A percentile compares a stretch with the other conserved stretches of the same genome.
phyloP scores from a whole-genome alignment of 1,140 invertebrate species.

The Drosophila pallidifrons region DNA sequence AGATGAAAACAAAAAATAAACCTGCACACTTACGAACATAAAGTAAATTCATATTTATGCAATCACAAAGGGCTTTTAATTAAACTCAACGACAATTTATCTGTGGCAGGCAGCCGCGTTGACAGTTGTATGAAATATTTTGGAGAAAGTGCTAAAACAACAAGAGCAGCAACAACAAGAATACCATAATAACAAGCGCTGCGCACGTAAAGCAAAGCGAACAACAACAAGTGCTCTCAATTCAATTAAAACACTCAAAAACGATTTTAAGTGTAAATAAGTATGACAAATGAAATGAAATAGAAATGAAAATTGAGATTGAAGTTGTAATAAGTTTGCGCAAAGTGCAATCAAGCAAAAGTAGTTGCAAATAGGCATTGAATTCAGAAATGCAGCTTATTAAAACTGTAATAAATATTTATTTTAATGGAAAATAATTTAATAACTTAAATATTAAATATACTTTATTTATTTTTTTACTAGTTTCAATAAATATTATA shows the following conservation, averaged over 20 bases:
- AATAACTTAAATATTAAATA: neutral
- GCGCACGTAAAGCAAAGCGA: conserved; percentile 21
- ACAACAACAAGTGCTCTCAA: conserved; percentile 44
- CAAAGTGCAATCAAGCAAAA: neutral
- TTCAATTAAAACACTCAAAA: conserved; percentile 69
- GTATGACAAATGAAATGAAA: conserved; percentile 57
- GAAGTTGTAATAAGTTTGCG: conserved; percentile 2
- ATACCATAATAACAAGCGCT: too few species aligned
- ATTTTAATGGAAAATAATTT: neutral
- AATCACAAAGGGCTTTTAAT: conserved; percentile 61
- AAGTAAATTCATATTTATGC: conserved; percentile 41
- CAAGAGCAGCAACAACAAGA: neutral
- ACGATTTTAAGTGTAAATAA: conserved; percentile 47
- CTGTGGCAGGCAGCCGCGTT: conserved; percentile 30
- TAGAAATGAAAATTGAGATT: conserved; percentile 38
- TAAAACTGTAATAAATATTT: neutral
- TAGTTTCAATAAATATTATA: neutral
- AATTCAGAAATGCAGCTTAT: neutral
- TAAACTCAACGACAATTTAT: conserved; percentile 70
- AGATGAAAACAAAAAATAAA: conserved; percentile 10
- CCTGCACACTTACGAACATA: conserved; percentile 25
- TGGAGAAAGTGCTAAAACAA: conserved; percentile 50
- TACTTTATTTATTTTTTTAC: conserved; percentile 2
- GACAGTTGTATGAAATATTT: conserved; percentile 67
- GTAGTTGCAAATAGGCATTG: neutral